Conservation (phyloP, 2,888 invertebrate genomes). For the Phania funesta region DNA sequence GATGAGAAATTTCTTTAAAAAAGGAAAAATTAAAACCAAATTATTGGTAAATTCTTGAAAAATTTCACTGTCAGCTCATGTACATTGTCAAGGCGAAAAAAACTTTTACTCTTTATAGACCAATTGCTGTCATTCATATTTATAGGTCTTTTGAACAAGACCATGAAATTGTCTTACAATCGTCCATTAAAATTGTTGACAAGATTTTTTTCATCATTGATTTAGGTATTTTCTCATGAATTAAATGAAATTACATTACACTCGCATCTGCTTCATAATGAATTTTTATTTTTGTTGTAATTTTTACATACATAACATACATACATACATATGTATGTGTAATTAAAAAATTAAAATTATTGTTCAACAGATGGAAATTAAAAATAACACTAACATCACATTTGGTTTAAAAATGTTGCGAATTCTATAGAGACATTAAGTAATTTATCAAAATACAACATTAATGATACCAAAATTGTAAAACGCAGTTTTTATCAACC, state of each 20-base stretch:
- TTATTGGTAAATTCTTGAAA: not conserved
- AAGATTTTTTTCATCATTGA: slow-evolving; percentile 15
- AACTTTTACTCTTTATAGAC: not conserved
- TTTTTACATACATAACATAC: not conserved
- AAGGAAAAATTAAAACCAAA: no score
- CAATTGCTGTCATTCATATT: slow-evolving; percentile 59
- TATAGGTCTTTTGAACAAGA: slow-evolving; percentile 35
- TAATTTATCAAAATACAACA: not conserved
- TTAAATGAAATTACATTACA: slow-evolving; percentile 44
- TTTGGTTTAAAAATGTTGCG: not conserved
- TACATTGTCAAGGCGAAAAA: not conserved
- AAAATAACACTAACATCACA: slow-evolving; percentile 35
- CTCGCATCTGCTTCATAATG: not conserved
- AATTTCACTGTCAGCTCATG: not conserved
- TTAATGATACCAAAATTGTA: not conserved
- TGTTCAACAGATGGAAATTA: slow-evolving; percentile 50
- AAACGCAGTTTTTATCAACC: no score
- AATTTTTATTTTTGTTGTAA: not conserved
- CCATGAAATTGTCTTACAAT: slow-evolving; percentile 40
- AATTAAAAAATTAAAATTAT: slow-evolving; percentile 38
- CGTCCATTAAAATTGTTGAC: slow-evolving; percentile 38
- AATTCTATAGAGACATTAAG: not conserved
- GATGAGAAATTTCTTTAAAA: no score
- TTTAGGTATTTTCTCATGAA: slow-evolving; percentile 37
- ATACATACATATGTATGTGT: no score